phyloP scores from a whole-genome alignment of 2,888 invertebrate genomes.

The Muscina levida region DNA sequence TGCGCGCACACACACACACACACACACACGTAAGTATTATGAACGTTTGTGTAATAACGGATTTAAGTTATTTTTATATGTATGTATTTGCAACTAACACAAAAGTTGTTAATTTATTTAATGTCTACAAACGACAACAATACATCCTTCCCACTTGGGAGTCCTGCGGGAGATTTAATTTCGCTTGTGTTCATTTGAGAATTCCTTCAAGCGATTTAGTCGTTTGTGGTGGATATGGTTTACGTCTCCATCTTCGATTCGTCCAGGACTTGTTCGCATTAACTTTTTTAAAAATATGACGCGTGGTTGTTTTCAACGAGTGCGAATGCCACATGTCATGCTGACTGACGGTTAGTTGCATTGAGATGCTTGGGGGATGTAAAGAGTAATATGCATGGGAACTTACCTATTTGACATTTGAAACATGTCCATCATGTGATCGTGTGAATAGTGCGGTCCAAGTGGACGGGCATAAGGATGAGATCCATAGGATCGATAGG shows the following conservation, averaged over 20 bases:
- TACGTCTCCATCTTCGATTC: neutral
- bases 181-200: slow-evolving; percentile 37
- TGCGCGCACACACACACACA: neutral
- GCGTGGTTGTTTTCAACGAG: too few relatives aligned
- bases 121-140: slow-evolving; percentile 39
- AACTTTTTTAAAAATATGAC: too few relatives aligned
- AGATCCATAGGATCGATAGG: slow-evolving; percentile 64
- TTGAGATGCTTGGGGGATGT: too few relatives aligned
- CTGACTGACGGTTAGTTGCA: too few relatives aligned
- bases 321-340: too few relatives aligned
- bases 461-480: slow-evolving; percentile 63
- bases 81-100: slow-evolving; percentile 35
- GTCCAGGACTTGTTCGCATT: too few relatives aligned
- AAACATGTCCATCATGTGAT: slow-evolving; percentile 78
- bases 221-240: slow-evolving; percentile 46
- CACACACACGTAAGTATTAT: neutral
- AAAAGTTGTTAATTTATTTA: slow-evolving; percentile 63
- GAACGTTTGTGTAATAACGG: slow-evolving; percentile 26
- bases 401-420: slow-evolving; percentile 79
- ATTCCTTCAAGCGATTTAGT: slow-evolving; percentile 40
- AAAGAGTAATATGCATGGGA: neutral
- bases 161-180: slow-evolving; percentile 59
- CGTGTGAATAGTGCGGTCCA: slow-evolving; percentile 68
- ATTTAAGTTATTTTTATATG: neutral
- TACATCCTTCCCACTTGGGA: slow-evolving; percentile 38